phyloP scores from a whole-genome alignment of 2,113 vertebrate species.

The Spea bombifrons region DNA sequence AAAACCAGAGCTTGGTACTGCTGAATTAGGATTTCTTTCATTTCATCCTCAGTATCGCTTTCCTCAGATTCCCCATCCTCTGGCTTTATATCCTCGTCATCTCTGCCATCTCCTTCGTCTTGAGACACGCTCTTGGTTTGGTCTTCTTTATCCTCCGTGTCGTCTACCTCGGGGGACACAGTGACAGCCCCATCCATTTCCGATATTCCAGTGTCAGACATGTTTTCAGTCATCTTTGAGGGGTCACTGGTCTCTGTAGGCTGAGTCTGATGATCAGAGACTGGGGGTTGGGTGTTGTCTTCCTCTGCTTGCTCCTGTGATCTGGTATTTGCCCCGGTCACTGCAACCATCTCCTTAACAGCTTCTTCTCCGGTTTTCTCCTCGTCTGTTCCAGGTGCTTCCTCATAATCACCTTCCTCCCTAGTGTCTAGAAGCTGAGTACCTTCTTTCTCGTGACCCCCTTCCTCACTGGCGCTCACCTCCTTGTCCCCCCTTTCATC shows the following conservation, averaged over 20 bases:
- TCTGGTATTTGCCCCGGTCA: too few relatives aligned
- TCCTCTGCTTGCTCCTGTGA: neutral
- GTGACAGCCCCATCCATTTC: neutral
- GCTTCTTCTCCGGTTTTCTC: neutral
- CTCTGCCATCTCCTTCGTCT: neutral
- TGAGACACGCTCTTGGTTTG: neutral
- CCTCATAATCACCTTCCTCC: neutral
- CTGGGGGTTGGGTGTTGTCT: neutral
- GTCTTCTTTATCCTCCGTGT: neutral
- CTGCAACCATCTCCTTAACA: neutral
- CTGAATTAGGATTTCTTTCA: conserved; percentile 48
- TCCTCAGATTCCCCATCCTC: neutral
- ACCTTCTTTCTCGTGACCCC: neutral
- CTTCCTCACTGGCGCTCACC: rapidly evolving
- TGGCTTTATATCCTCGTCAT: neutral
- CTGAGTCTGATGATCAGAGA: neutral
- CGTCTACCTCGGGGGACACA: neutral
- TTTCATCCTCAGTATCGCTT: rapidly evolving
- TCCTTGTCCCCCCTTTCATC: neutral
- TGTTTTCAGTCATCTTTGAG: neutral
- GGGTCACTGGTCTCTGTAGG: neutral
- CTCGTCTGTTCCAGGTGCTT: neutral
- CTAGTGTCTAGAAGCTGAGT: neutral
- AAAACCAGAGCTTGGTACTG: conserved; percentile 55
- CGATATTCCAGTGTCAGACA: neutral